These are phyloP conservation scores for Arctocebus calabarensis DNA, from an alignment of 2,797 vertebrate species.

Conservation along the genomic window DNA sequence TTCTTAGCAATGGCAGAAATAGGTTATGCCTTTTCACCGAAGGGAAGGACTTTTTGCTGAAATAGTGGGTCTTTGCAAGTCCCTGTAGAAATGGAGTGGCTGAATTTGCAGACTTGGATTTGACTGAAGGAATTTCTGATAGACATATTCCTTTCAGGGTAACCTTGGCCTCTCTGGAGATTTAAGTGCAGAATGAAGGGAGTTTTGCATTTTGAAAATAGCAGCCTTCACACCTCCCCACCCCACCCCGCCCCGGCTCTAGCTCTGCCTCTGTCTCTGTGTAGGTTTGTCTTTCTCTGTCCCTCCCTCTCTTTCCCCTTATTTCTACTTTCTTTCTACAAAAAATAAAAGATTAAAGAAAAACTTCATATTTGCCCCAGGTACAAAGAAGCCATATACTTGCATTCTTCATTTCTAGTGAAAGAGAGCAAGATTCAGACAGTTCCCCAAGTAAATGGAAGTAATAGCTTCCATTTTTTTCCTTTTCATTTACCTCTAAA, in stretches of 20 bases:
- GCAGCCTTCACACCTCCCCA: neutral
- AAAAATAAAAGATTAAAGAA: neutral
- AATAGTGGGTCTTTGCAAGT: constrained; percentile 52
- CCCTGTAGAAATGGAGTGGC: neutral
- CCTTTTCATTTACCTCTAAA: neutral
- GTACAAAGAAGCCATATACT: neutral
- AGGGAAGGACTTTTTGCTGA: constrained; percentile 10
- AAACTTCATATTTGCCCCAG: neutral
- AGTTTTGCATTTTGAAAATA: constrained; percentile 36
- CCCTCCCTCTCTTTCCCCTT: neutral
- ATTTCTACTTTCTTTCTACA: neutral
- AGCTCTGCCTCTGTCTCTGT: neutral
- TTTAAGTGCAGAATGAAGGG: neutral
- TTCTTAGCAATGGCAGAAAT: constrained; percentile 57
- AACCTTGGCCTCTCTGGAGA: neutral
- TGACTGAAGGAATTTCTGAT: constrained; percentile 39
- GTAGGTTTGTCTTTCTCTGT: too few relatives aligned
- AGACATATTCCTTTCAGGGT: neutral
- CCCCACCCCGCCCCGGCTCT: neutral
- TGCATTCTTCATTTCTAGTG: neutral
- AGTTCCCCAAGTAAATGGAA: neutral
- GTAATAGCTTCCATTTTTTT: neutral
- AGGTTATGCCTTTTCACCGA: neutral
- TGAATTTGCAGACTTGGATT: constrained; percentile 48
- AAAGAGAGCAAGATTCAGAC: constrained; percentile 13